phyloP scores from a whole-genome alignment of 2,888 invertebrate genomes.

The Hymenopus coronatus region DNA sequence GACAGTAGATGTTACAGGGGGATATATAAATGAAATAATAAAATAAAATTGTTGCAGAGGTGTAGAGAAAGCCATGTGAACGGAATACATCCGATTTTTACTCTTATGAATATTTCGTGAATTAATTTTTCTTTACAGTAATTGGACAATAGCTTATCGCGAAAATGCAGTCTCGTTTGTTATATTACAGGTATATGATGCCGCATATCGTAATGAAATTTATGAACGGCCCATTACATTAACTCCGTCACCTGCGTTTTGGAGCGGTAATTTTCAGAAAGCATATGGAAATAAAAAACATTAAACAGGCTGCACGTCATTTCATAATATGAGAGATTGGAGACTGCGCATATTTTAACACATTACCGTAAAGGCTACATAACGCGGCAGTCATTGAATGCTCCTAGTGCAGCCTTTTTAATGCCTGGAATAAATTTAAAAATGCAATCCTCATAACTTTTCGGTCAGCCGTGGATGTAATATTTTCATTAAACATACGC shows the following conservation, averaged over 20 bases:
- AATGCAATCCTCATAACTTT: background rate
- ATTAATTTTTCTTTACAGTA: too few species aligned
- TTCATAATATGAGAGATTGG: background rate
- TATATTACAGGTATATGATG: too few species aligned
- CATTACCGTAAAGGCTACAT: background rate
- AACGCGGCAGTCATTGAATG: background rate
- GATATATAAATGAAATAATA: too few species aligned
- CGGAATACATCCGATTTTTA: too few species aligned
- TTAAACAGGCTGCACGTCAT: background rate
- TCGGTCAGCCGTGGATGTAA: background rate
- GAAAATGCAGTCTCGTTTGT: too few species aligned
- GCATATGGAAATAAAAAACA: background rate
- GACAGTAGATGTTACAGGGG: too few species aligned
- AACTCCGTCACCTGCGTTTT: background rate
- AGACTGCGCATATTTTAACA: background rate
- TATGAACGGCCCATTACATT: background rate
- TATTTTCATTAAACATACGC: background rate
- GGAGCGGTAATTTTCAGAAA: background rate
- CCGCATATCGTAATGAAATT: background rate
- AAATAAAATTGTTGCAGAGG: too few species aligned
- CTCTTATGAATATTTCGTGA: too few species aligned
- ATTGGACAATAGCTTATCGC: too few species aligned
- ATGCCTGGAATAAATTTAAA: background rate
- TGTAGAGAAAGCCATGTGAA: too few species aligned
- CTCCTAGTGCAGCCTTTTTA: background rate